Percentiles rank a stretch among this genome's conserved stretches.
Conservation (phyloP, 2,888 invertebrate species). For the Brachyptera putata region DNA sequence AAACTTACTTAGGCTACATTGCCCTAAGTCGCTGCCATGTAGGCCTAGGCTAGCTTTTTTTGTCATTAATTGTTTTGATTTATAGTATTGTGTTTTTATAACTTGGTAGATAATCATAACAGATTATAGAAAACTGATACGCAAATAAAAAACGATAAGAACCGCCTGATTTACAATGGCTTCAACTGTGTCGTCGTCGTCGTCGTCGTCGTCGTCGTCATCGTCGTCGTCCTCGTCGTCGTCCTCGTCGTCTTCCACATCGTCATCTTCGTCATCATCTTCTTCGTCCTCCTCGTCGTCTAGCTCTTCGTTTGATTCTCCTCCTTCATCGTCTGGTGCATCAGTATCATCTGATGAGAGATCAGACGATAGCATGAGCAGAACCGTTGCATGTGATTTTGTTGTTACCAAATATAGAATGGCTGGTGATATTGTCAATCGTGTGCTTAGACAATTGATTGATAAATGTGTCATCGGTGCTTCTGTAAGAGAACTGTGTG, state of each 20-base stretch:
- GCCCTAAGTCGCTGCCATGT: too few relatives aligned
- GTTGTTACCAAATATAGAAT: conserved; percentile 99
- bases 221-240: neutral
- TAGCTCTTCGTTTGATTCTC: neutral
- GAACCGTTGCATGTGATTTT: conserved; percentile 96
- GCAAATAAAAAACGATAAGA: too few relatives aligned
- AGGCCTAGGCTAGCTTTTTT: too few relatives aligned
- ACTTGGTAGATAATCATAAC: too few relatives aligned
- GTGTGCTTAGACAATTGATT: conserved; percentile 82
- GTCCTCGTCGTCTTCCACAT: neutral
- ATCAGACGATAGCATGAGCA: conserved; percentile 79
- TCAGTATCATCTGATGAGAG: conserved; percentile 62
- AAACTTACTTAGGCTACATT: too few relatives aligned
- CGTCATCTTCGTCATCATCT: neutral
- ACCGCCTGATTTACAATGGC: too few relatives aligned
- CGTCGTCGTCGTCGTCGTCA: neutral
- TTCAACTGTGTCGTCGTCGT: neutral
- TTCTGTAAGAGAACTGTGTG: conserved; percentile 87
- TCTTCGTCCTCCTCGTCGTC: neutral
- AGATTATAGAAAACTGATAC: too few relatives aligned
- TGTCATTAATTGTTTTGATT: too few relatives aligned
- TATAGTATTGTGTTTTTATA: too few relatives aligned
- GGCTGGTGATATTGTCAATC: conserved; percentile 98
- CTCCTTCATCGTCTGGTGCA: neutral
- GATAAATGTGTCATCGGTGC: conserved; percentile 83